These are phyloP conservation scores for Sylvietta virens DNA, from an alignment of 2,113 vertebrate genomes.

Conservation along the genomic window DNA sequence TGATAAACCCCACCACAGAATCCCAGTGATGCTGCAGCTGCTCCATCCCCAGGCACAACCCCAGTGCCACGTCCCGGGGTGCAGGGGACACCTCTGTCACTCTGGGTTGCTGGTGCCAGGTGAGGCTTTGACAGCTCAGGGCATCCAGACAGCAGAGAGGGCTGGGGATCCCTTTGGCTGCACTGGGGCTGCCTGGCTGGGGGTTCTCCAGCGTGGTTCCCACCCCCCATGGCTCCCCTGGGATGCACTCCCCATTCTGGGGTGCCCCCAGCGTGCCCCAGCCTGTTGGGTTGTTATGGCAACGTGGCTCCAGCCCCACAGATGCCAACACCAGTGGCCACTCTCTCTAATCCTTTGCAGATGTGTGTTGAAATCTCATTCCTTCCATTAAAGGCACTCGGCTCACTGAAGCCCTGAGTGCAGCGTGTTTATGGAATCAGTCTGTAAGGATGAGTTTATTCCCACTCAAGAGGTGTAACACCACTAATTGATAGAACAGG, in stretches of 20 bases:
- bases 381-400: background rate
- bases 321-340: background rate
- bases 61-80: fast-evolving
- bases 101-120: background rate
- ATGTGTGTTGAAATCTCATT: fast-evolving
- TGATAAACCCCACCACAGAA: background rate
- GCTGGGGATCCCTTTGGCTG: background rate
- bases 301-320: background rate
- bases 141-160: background rate
- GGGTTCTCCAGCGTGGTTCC: background rate
- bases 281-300: background rate
- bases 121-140: background rate
- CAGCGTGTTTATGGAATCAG: background rate
- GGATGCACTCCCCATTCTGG: background rate
- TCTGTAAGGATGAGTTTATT: background rate
- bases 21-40: background rate
- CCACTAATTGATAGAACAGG: background rate
- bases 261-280: fast-evolving
- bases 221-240: background rate
- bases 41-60: background rate
- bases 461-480: background rate
- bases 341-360: background rate
- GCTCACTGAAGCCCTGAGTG: background rate
- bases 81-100: background rate
- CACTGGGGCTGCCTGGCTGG: fast-evolving